Evolutionary conservation across 2,113 vertebrate genomes (phyloP).

Genomic region (Rhinopomastus cyanomelas): DNA sequence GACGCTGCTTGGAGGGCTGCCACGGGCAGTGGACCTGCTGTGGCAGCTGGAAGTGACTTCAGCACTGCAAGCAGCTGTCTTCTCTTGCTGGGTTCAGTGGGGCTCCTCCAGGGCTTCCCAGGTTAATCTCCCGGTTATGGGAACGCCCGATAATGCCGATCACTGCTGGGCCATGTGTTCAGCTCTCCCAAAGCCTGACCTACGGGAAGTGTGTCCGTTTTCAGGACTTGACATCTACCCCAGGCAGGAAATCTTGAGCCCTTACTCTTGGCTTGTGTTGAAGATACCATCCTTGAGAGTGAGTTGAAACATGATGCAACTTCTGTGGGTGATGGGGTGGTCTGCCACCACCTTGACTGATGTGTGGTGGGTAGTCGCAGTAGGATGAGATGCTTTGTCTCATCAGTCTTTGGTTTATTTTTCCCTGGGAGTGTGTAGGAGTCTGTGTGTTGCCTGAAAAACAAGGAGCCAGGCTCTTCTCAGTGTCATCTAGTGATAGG

Average conservation of each 20-base stretch:
- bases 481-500: too few relatives aligned
- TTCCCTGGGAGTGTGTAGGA: background rate
- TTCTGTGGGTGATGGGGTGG: background rate
- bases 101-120: background rate
- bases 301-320: background rate
- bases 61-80: background rate
- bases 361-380: background rate
- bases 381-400: background rate
- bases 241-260: background rate
- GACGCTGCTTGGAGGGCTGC: background rate
- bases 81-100: background rate
- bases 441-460: background rate
- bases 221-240: background rate
- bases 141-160: background rate
- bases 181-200: background rate
- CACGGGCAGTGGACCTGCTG: background rate
- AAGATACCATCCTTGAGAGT: background rate
- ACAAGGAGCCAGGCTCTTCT: too few relatives aligned
- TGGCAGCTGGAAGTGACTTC: background rate
- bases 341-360: background rate
- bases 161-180: background rate
- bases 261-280: background rate
- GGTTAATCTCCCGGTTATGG: background rate
- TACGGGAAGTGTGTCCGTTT: background rate
- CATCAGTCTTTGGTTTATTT: fast-evolving